Evolutionary conservation across 2,797 vertebrate genomes (phyloP).

Genomic region (Myotis myotis): DNA sequence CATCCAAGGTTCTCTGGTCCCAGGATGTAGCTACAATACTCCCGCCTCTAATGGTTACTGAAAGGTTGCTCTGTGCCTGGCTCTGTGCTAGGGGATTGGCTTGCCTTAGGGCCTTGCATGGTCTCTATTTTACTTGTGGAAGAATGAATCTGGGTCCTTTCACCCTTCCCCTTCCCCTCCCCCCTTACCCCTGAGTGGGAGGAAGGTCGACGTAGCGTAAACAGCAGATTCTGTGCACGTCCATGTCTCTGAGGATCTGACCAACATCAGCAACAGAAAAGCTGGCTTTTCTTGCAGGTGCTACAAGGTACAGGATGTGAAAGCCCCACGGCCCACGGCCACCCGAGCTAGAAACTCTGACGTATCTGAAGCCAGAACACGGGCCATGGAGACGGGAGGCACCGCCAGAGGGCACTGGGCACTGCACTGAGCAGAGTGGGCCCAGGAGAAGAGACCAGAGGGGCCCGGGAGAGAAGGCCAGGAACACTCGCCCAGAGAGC

Average conservation of each 20-base stretch:
- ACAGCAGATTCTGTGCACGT: background rate
- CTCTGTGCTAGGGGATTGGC: background rate
- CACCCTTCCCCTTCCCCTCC: too few species aligned
- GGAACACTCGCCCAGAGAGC: background rate
- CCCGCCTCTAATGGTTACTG: fast-evolving
- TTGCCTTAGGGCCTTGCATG: background rate
- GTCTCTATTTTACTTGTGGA: background rate
- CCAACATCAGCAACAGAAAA: background rate
- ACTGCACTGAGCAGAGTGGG: background rate
- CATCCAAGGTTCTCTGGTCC: background rate
- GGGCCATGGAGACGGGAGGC: background rate
- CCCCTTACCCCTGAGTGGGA: background rate
- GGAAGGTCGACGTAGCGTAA: background rate
- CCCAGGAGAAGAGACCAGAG: background rate
- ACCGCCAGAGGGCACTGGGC: background rate
- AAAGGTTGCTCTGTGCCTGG: background rate
- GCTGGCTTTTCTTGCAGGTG: background rate
- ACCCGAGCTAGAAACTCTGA: too few species aligned
- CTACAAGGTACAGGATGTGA: background rate
- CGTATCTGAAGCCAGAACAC: background rate
- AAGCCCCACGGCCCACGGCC: background rate
- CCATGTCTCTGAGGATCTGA: background rate
- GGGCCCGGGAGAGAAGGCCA: background rate
- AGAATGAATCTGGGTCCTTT: background rate
- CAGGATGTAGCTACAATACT: background rate